These are phyloP conservation scores for Bambusicola thoracicus DNA, from an alignment of 2,113 vertebrate species.

Conservation along the genomic window DNA sequence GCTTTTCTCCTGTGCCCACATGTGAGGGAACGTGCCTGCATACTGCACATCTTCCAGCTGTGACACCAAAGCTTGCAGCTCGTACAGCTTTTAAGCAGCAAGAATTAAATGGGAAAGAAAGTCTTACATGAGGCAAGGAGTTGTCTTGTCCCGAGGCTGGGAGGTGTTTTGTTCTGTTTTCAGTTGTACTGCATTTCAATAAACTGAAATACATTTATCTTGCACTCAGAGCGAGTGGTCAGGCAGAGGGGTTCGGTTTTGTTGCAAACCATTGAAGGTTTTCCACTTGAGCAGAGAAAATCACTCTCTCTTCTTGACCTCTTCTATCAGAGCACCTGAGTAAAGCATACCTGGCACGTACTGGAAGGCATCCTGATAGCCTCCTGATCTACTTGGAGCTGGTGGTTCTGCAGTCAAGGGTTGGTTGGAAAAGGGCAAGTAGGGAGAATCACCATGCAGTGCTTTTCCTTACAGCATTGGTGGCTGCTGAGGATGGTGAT, in stretches of 20 bases:
- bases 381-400: neutral
- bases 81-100: accelerated
- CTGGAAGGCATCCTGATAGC: neutral
- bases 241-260: neutral
- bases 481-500: neutral
- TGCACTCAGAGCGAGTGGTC: neutral
- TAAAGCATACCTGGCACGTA: neutral
- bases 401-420: neutral
- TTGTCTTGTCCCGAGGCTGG: neutral
- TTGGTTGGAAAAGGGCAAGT: neutral
- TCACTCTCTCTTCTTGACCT: neutral
- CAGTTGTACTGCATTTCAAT: neutral
- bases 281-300: too few relatives aligned
- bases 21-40: accelerated
- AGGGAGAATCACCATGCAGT: neutral
- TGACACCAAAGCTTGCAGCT: neutral
- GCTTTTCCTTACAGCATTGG: accelerated
- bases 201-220: neutral
- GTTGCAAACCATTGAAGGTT: neutral
- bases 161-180: neutral
- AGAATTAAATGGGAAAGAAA: neutral
- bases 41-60: neutral
- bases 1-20: accelerated
- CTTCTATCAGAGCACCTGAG: neutral
- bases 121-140: accelerated